These are phyloP conservation scores for Indicator maculatus DNA, from an alignment of 2,113 vertebrate species.

Conservation along the genomic window DNA sequence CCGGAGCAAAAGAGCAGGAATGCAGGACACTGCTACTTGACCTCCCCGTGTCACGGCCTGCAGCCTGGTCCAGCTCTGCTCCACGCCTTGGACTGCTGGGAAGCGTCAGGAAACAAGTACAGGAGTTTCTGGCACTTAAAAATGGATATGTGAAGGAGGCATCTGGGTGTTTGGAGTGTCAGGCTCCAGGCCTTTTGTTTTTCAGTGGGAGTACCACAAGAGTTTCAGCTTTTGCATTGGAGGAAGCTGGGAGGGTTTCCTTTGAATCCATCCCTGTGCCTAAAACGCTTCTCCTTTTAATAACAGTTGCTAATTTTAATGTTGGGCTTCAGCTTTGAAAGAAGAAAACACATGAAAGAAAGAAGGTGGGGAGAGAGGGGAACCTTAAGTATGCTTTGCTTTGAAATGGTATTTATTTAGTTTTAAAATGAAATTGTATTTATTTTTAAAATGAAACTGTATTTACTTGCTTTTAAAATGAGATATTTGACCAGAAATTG, in stretches of 20 bases:
- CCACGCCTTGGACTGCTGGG: not conserved
- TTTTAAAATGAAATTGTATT: constrained; percentile 6
- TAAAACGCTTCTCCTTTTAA: constrained; percentile 44
- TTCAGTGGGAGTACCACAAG: not conserved
- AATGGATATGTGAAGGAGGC: not conserved
- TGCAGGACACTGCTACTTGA: constrained; percentile 57
- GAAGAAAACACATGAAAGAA: constrained; percentile 64
- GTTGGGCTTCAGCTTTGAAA: constrained; percentile 43
- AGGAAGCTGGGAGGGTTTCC: constrained; percentile 47
- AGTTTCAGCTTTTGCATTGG: not conserved
- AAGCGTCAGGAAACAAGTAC: not conserved
- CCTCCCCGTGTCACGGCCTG: constrained; percentile 50
- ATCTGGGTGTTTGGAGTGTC: not conserved
- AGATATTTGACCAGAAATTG: constrained; percentile 33
- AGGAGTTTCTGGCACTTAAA: not conserved
- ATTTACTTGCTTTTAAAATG: constrained; percentile 4
- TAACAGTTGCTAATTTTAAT: constrained; percentile 65
- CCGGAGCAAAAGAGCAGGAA: constrained; percentile 40
- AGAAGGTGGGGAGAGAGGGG: constrained; percentile 46
- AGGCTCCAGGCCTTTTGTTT: not conserved
- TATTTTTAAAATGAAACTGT: no score
- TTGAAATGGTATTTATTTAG: constrained; percentile 52
- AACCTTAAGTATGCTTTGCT: constrained; percentile 42
- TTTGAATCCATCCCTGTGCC: not conserved
- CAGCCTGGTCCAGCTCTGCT: constrained; percentile 8